Percentiles rank a stretch among this genome's conserved stretches.
phyloP scores from a whole-genome alignment of 2,797 vertebrate genomes.

The Melanotaenia pygmaea region DNA sequence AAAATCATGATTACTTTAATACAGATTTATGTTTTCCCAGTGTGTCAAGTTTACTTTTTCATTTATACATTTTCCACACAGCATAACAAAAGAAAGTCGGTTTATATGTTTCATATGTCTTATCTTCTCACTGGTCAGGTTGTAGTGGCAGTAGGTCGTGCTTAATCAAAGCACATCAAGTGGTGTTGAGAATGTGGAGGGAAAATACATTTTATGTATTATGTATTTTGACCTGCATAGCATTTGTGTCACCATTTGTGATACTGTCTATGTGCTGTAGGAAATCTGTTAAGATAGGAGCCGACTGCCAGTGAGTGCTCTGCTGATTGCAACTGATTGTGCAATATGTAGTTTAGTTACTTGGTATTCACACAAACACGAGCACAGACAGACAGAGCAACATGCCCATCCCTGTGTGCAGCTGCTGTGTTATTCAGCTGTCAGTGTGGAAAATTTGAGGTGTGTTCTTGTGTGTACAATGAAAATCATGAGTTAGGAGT shows the following conservation, averaged over 20 bases:
- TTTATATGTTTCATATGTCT: not conserved
- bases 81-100: not conserved
- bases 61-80: not conserved
- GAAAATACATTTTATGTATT: slow-evolving; percentile 10
- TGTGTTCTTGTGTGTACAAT: slow-evolving; percentile 66
- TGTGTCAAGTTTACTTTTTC: not conserved
- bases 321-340: slow-evolving; percentile 58
- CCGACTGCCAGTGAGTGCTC: slow-evolving; percentile 40
- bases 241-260: slow-evolving; percentile 39
- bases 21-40: not conserved
- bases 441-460: slow-evolving; percentile 63
- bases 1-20: not conserved
- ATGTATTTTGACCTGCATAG: slow-evolving; percentile 26
- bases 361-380: slow-evolving; percentile 32
- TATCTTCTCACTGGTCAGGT: not conserved
- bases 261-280: slow-evolving; percentile 24
- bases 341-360: slow-evolving; percentile 37
- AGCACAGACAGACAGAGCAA: slow-evolving; percentile 40
- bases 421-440: slow-evolving; percentile 75
- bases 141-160: not conserved
- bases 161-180: slow-evolving; percentile 6
- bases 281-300: slow-evolving; percentile 47
- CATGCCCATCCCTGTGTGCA: slow-evolving; percentile 69
- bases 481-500: slow-evolving; percentile 57
- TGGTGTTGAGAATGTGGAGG: not conserved